Conservation (phyloP, 1,140 invertebrate species). For the Drosophila rhopaloa region DNA sequence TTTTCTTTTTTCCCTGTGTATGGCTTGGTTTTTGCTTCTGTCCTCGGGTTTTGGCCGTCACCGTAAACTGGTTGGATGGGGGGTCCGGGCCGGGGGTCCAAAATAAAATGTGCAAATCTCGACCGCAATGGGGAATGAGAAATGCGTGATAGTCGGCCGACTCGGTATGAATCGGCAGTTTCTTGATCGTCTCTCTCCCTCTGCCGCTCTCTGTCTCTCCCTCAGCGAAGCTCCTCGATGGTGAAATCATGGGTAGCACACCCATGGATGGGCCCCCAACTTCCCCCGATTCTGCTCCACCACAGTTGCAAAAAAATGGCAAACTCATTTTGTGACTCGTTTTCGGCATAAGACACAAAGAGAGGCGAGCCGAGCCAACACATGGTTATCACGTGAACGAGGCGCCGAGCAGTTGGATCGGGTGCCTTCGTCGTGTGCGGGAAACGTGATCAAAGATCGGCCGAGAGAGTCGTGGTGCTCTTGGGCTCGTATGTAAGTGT, state of each 20-base stretch:
- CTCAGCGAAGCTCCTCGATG: slow-evolving; percentile 27
- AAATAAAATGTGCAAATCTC: slow-evolving; percentile 40
- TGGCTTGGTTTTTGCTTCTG: slow-evolving; percentile 2
- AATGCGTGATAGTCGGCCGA: slow-evolving; percentile 66
- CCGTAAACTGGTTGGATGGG: slow-evolving; percentile 35
- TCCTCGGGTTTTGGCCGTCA: slow-evolving; percentile 29
- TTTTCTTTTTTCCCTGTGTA: not conserved
- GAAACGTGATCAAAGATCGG: slow-evolving; percentile 83
- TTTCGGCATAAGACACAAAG: slow-evolving; percentile 31
- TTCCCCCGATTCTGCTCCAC: not conserved
- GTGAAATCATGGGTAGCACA: slow-evolving; percentile 62
- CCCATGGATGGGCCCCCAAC: slow-evolving; percentile 15
- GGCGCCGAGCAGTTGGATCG: slow-evolving; percentile 44
- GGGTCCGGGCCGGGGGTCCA: slow-evolving; percentile 11
- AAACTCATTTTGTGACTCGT: slow-evolving; percentile 72
- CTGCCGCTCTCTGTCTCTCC: slow-evolving; percentile 4
- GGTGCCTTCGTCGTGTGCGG: slow-evolving; percentile 69
- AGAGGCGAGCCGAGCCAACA: slow-evolving; percentile 41
- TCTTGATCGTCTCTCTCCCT: slow-evolving; percentile 8
- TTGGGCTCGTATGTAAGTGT: slow-evolving; percentile 1
- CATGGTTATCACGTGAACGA: slow-evolving; percentile 79
- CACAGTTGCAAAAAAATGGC: slow-evolving; percentile 37
- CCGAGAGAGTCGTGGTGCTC: slow-evolving; percentile 20
- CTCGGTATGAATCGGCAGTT: slow-evolving; percentile 64
- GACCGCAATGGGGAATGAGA: slow-evolving; percentile 31